Evolutionary conservation across 30 jellyfish, hydroid and myxozoan species (phyloP).

Genomic region (Phacellophora camtschatica): DNA sequence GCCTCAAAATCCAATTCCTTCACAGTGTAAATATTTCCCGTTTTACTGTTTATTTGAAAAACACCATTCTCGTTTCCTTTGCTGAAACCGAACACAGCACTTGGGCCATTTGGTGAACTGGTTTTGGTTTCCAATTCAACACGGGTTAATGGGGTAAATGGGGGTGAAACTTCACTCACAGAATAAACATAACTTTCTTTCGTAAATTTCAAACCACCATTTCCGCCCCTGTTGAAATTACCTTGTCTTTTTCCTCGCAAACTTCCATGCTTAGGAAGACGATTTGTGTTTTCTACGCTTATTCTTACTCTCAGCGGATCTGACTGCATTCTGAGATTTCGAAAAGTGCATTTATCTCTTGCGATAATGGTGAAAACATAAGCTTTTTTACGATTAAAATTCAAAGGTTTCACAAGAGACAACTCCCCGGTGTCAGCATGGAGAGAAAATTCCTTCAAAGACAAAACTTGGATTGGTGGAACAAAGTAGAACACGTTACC

Average conservation of each 20-base stretch:
- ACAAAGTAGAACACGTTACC: slow-evolving; percentile 63
- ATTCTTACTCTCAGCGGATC: slow-evolving; percentile 46
- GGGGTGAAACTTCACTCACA: slow-evolving; percentile 77
- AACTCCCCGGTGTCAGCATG: slow-evolving; percentile 70
- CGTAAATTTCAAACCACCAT: not conserved
- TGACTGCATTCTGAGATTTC: slow-evolving; percentile 18
- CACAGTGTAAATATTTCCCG: slow-evolving; percentile 71
- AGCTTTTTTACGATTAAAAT: not conserved
- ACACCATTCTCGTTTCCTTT: slow-evolving; percentile 74
- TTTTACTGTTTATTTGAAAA: slow-evolving; percentile 64
- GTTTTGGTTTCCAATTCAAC: slow-evolving; percentile 16
- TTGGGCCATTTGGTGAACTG: slow-evolving; percentile 4
- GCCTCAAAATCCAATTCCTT: slow-evolving; percentile 65
- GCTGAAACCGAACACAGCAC: slow-evolving; percentile 54
- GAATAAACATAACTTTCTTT: slow-evolving; percentile 10
- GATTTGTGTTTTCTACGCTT: not conserved
- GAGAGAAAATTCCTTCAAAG: slow-evolving; percentile 50
- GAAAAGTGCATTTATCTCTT: slow-evolving; percentile 49
- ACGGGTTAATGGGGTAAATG: slow-evolving; percentile 60
- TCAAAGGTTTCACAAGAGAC: slow-evolving; percentile 56
- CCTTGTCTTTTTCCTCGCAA: slow-evolving; percentile 46
- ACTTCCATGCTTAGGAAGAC: slow-evolving; percentile 13
- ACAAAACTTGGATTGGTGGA: slow-evolving; percentile 21
- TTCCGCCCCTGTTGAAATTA: not conserved
- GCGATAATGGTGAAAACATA: slow-evolving; percentile 50